Conservation (phyloP, 2,113 vertebrate species). For the Solenodon paradoxus region DNA sequence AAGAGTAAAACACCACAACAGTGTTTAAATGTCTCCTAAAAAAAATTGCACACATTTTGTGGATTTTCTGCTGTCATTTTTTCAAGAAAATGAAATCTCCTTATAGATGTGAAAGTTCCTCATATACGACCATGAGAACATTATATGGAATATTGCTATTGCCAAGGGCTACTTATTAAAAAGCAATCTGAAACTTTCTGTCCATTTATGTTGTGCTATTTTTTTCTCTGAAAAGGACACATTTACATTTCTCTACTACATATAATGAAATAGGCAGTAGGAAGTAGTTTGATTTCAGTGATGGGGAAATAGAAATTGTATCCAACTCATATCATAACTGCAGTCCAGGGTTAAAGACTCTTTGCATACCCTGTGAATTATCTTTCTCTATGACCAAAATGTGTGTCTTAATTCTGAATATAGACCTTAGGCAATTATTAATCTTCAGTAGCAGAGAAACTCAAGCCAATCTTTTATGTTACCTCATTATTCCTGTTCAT, state of each 20-base stretch:
- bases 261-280: background rate
- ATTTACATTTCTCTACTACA: background rate
- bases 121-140: background rate
- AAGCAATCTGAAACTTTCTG: background rate
- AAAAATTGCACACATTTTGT: background rate
- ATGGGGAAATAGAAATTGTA: constrained; percentile 11
- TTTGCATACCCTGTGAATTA: constrained; percentile 61
- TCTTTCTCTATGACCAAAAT: constrained; percentile 47
- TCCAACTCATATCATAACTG: background rate
- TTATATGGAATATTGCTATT: background rate
- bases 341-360: constrained; percentile 17
- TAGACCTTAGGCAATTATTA: constrained; percentile 66
- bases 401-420: constrained; percentile 59
- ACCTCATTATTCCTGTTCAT: constrained; percentile 72
- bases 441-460: constrained; percentile 51
- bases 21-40: background rate
- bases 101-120: background rate
- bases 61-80: background rate
- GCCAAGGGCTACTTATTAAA: background rate
- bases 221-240: background rate
- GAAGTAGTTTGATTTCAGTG: background rate
- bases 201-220: background rate
- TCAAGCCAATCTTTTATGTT: constrained; percentile 57
- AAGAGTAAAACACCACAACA: background rate
- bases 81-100: background rate